These are phyloP conservation scores for Hoplias malabaricus DNA, from an alignment of 2,113 vertebrate species.

Conservation along the genomic window DNA sequence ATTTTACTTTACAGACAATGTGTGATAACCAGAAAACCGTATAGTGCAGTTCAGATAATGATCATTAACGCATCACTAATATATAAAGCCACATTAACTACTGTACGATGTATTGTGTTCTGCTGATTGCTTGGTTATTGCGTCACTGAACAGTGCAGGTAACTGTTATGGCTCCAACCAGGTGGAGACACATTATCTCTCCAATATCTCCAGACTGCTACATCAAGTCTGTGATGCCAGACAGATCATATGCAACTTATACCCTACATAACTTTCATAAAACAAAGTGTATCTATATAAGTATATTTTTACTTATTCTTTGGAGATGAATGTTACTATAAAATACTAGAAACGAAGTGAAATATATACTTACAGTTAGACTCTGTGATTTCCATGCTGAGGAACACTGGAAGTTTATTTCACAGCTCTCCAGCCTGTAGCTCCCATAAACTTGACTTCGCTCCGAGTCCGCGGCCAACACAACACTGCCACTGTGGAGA, in stretches of 20 bases:
- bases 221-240: not conserved
- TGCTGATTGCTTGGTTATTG: not conserved
- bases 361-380: slow-evolving; percentile 23
- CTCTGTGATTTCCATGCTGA: slow-evolving; percentile 10
- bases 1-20: too few relatives aligned
- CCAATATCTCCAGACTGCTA: not conserved
- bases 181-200: not conserved
- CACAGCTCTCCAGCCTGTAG: not conserved
- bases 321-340: not conserved
- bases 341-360: not conserved
- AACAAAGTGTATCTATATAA: not conserved
- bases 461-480: slow-evolving; percentile 14
- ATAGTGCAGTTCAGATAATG: too few relatives aligned
- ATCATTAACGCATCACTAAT: too few relatives aligned
- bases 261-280: not conserved
- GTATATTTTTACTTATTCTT: not conserved
- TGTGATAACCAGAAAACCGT: too few relatives aligned
- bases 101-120: not conserved
- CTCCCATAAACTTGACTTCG: not conserved
- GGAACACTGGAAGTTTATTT: not conserved
- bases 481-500: slow-evolving; percentile 13
- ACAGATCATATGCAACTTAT: too few relatives aligned
- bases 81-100: not conserved
- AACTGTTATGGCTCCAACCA: not conserved
- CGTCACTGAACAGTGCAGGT: not conserved